Base-by-base conservation (phyloP, 2,113 vertebrate genomes). In the Sinocyclocheilus rhinocerous region DNA sequence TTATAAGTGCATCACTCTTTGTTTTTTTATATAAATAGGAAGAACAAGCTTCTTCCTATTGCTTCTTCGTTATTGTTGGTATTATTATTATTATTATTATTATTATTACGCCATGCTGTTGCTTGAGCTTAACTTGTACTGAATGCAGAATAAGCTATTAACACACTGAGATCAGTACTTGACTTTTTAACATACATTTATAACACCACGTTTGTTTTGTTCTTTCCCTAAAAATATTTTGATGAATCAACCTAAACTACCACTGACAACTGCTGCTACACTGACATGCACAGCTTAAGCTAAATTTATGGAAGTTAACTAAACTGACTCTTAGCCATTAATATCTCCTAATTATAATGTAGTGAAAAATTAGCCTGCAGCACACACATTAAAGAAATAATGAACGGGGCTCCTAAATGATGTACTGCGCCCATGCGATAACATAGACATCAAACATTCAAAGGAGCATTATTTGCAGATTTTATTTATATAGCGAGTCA, bases 391-490 rank as follows among this genome's bases (percentile, higher is more conserved):
- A 91, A 93, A 92, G 80, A 89, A 87, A 90, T 88, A 90, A 90
- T 76, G 76, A 1, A 39, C 76, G 73, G 87, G 80, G 2, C 55
- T 91, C 88, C 86, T 86, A 82, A 22, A 87, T 92, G 90, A 93
- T 93, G 86, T 91, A 94, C 93, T 94, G 93, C 88, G 85, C 70
- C 87, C 84, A 70, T 86, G 89, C 89, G 93, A 95, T 94, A 94
- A 92, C 93, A 91, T 89, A 81, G 36, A 48, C 36, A 26, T 81
- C 42, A 48, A 13, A 92, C 89, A 93, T 94, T 92, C 85, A 92
- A 92, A 93, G 92, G 88, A 86, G 84, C 87, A 90, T 91, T 91
- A 93, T 91, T 93, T 93, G 90, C 89, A 8, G 87, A 91, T 92
- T 91, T 91, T 92, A 91, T 92, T 92, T 92, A 92, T 93, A 93